Base-by-base conservation (phyloP, 2,888 invertebrate species). In the Diabrotica balteata region DNA sequence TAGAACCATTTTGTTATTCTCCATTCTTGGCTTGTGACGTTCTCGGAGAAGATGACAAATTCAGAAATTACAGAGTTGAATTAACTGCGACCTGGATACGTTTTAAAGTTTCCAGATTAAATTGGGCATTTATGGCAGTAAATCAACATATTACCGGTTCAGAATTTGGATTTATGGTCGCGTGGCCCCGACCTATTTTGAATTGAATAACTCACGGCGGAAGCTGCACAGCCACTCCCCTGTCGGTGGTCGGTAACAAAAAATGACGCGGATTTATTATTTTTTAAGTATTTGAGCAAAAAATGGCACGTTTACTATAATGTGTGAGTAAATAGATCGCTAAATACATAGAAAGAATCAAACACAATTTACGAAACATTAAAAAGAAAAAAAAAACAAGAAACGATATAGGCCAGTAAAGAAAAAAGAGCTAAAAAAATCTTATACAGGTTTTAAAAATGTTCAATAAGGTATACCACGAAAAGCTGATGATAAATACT, bases 11-110 rank as follows among this genome's bases (percentile, higher is more conserved):
- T 55, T 7, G 32, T 55, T 32, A 7, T 8, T 8, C n/a, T 55
- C 17, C 45, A 44, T 55, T 55, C 45, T 55, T 44, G 8, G 32
- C 5, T 44, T 0, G 43, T 7, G 54, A 8, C 71, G 64, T 69
- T 68, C 69, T 63, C 73, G 66, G 75, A 75, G 75, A 78, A 79
- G 76, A 79, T 79, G 79, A 79, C 79, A 80, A 79, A 79, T 80
- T 79, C 78, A 77, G 77, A 76, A 78, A 79, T 79, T 78, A 79
- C 78, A 74, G 75, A 79, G 77, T 78, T 76, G 78, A 78, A 79
- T 79, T 80, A 79, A 79, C 78, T 80, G 73, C 73, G 77, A 76
- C 78, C 75, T 72, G 74, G 75, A 73, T 76, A 71, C 70, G 72
- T 76, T 75, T 76, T 73, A 76, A 77, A 75, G 75, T 78, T 78